Evolutionary conservation across 2,113 vertebrate species (phyloP).

Genomic region (Coracopsis vasa): DNA sequence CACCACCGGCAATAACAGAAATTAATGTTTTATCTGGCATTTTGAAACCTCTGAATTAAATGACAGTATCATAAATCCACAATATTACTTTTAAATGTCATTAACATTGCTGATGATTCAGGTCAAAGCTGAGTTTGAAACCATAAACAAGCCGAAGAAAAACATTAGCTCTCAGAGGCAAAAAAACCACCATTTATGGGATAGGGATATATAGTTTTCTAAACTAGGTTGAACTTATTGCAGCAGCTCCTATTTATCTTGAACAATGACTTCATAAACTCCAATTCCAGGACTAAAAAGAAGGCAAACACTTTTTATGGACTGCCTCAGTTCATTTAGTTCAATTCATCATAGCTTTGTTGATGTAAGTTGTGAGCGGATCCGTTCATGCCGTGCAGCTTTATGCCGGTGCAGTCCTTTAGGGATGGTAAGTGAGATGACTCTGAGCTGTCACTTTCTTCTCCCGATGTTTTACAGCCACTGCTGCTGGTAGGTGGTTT

Average conservation of each 20-base stretch:
- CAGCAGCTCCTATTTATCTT: conserved; percentile 28
- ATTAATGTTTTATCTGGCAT: not conserved
- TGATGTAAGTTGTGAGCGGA: not conserved
- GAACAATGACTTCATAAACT: conserved; percentile 32
- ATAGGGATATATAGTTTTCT: not conserved
- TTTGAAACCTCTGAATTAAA: not conserved
- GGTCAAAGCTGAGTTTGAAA: not conserved
- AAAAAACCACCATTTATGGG: not conserved
- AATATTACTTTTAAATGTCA: not conserved
- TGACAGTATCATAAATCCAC: not conserved
- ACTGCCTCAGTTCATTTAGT: not conserved
- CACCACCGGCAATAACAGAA: not conserved
- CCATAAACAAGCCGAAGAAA: not conserved
- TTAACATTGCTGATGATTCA: not conserved
- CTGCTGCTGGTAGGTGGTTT: conserved; percentile 5
- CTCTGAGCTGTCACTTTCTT: not conserved
- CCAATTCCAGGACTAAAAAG: not conserved
- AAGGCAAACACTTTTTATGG: conserved; percentile 24
- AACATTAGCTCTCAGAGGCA: not conserved
- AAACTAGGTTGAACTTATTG: not conserved
- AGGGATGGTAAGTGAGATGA: not conserved
- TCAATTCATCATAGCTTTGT: not conserved
- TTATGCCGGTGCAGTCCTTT: not conserved
- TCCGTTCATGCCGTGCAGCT: not conserved
- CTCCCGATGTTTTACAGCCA: conserved; percentile 26